Evolutionary conservation across 2,113 vertebrate species (phyloP), one percentile per base, ranked within the genome.

Genomic region (Thymallus thymallus): DNA sequence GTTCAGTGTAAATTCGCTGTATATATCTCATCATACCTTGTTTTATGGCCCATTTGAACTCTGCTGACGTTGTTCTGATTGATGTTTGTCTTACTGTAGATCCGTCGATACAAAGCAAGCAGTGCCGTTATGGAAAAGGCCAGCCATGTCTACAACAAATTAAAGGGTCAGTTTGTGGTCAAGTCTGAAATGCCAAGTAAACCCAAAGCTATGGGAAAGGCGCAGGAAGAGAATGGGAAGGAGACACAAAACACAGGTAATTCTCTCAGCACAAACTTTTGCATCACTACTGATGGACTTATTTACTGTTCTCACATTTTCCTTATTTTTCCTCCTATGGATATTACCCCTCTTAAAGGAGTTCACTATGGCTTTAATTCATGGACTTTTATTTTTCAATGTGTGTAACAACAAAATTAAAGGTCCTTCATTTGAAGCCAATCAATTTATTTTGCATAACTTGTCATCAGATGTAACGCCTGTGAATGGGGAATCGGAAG

Each of bases 101-200:
- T 99, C 72, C 96, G 96, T 9, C 94, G 97, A 51, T 99, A 99
- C 76, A 99, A 99, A 88, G 96, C 97, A 5, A 98, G 98, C 90
- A 89, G 87, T 77, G 95, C 95, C 0, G 96, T 99, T 77, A 99
- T 99, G 97, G 95, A 95, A 72, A 98, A 98, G 68, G 97, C 97
- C 0, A 94, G 92, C 0, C 94, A 97, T 0, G 96, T 99, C 73
- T 99, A 99, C 82, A 94, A 94, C 48, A 95, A 96, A 29, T 91
- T 99, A 87, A 99, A 99, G 90, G 95, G 96, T 0, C 93, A 96
- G 12, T 96, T 99, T 82, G 90, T 98, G 76, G 96, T 95, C 48
- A 97, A 96, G 87, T 3, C 84, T 0, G 96, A 97, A 66, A 77
- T 86, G 0, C 76, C 89, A 67, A 92, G 88, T 87, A 98, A 96